Evolutionary conservation across 2,797 vertebrate genomes (phyloP).

Genomic region (Pangasius mekongensis): DNA sequence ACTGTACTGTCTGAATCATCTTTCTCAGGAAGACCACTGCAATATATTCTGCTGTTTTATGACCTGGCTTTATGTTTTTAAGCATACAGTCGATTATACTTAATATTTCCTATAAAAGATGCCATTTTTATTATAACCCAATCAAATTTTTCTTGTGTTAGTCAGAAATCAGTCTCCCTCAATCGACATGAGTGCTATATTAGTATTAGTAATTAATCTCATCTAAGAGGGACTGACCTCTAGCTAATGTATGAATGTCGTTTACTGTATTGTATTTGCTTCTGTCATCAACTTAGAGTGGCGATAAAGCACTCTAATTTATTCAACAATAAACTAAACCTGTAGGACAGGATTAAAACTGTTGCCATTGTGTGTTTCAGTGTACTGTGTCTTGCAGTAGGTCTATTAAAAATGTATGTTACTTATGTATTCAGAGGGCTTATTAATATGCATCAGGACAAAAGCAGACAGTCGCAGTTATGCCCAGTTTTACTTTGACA

Average conservation of each 20-base stretch:
- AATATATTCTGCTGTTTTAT: not conserved
- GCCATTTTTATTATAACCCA: not conserved
- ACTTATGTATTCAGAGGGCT: constrained; percentile 13
- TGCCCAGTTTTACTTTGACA: not conserved
- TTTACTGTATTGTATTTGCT: not conserved
- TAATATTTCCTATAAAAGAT: not conserved
- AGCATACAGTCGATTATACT: not conserved
- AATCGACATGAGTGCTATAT: not conserved
- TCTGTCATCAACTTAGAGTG: not conserved
- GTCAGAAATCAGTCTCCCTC: not conserved
- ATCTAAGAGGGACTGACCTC: not conserved
- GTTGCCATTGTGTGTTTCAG: not conserved
- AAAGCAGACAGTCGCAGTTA: not conserved
- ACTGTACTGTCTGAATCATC: not conserved
- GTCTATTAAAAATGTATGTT: not conserved
- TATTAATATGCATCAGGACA: constrained; percentile 13
- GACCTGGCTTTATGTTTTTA: not conserved
- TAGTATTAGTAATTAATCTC: not conserved
- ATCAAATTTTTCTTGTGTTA: not conserved
- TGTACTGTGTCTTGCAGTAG: not conserved
- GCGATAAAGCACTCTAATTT: not conserved
- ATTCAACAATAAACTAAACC: not conserved
- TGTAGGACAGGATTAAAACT: not conserved
- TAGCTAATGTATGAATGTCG: not conserved
- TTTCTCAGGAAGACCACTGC: not conserved